Conservation (phyloP, 2,113 vertebrate species). For the Dascyllus trimaculatus region DNA sequence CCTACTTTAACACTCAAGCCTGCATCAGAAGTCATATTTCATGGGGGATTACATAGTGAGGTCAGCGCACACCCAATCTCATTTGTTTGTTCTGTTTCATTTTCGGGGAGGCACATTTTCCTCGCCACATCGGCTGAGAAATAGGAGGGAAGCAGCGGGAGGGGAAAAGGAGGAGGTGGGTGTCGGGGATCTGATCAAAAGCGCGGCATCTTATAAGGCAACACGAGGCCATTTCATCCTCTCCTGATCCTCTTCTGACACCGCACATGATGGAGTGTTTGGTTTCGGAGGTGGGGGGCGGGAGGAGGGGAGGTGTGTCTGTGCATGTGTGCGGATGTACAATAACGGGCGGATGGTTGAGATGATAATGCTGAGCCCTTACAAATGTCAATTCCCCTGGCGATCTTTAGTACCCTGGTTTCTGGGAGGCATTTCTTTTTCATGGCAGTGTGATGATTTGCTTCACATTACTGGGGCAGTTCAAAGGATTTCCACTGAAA, state of each 20-base stretch:
- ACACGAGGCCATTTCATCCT: constrained; percentile 69
- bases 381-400: constrained; percentile 48
- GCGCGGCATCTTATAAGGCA: constrained; percentile 27
- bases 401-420: constrained; percentile 39
- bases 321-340: constrained; percentile 12
- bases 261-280: constrained; percentile 54
- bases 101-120: constrained; percentile 62
- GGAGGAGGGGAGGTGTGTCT: neutral
- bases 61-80: constrained; percentile 67
- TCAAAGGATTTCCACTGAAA: neutral
- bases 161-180: neutral
- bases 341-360: constrained; percentile 29
- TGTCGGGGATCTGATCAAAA: constrained; percentile 56
- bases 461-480: neutral
- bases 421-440: constrained; percentile 24
- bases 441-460: constrained; percentile 5
- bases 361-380: constrained; percentile 47
- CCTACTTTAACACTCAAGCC: constrained; percentile 24
- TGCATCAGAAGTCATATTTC: constrained; percentile 45
- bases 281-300: neutral
- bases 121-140: constrained; percentile 46
- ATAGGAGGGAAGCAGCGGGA: constrained; percentile 42
- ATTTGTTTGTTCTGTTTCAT: constrained; percentile 78
- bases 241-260: constrained; percentile 57
- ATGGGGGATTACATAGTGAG: constrained; percentile 65